Evolutionary conservation across 2,797 vertebrate genomes (phyloP), one percentile per base, ranked within the genome.

Genomic region (Pristis pectinata): DNA sequence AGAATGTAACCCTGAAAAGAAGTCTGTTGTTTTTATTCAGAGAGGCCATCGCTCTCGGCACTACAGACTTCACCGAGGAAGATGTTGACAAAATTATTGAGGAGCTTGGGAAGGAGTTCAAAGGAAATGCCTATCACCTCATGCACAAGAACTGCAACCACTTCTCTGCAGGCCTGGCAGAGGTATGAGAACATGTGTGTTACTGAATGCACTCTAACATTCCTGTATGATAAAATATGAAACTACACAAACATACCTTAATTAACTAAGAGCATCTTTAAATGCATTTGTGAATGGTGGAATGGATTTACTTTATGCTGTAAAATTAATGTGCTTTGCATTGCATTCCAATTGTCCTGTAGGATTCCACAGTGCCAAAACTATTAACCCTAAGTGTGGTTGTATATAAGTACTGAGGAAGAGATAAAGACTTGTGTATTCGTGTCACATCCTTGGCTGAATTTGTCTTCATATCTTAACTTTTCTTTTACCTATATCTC

Each of bases 81-180:
- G 98, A 99, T 8, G 97, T 98, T 82, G 98, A 98, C 96, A 98
- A 98, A 96, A 98, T 99, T 96, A 98, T 98, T 97, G 98, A 99
- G 96, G 98, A 99, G 96, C 97, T 99, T 17, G 98, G 98, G 11
- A 98, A 98, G 95, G 98, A 99, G 94, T 98, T 98, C 96, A 98
- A 97, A 96, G 98, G 98, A 93, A 98, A 98, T 0, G 98, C 98
- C 0, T 98, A 98, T 95, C 98, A 98, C 95, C 97, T 98, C 95
- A 98, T 98, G 98, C 98, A 99, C 97, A 98, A 98, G 96, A 98
- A 99, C 97, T 99, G 98, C 96, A 98, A 98, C 96, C 98, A 99
- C 96, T 99, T 99, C 96, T 98, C 98, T 79, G 98, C 98, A 95
- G 98, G 98, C 27, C 96, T 98, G 95, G 98, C 98, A 95, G 98